Percentiles rank a stretch among this genome's conserved stretches.
phyloP scores from a whole-genome alignment of 2,888 invertebrate genomes.

The Sminthurinus aureus region DNA sequence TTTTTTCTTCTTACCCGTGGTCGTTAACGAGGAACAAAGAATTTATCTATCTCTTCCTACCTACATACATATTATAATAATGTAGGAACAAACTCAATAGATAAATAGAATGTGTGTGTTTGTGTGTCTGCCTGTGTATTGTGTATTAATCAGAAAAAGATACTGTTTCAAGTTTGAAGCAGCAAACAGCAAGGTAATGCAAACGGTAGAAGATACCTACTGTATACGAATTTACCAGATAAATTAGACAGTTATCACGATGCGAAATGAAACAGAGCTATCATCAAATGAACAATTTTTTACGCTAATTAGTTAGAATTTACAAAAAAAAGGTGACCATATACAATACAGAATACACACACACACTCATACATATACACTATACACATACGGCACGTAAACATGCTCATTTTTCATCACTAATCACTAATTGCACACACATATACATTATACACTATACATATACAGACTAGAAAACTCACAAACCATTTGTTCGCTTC shows the following conservation, averaged over 20 bases:
- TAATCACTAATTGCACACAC: slow-evolving; percentile 26
- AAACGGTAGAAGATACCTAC: neutral
- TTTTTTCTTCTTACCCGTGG: neutral
- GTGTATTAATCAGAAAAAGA: no score
- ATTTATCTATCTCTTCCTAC: no score
- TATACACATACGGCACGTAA: neutral
- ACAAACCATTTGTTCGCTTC: slow-evolving; percentile 27
- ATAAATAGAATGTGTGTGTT: no score
- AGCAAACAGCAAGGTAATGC: no score
- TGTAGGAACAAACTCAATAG: no score
- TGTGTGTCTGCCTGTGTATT: no score
- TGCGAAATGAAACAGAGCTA: slow-evolving; percentile 51
- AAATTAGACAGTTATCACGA: slow-evolving; percentile 53
- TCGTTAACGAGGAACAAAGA: no score
- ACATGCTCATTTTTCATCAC: slow-evolving; percentile 26
- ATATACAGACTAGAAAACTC: slow-evolving; percentile 14
- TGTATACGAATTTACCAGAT: slow-evolving; percentile 29
- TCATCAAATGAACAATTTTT: slow-evolving; percentile 52
- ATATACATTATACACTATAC: no score
- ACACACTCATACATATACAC: no score
- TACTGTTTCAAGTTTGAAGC: no score
- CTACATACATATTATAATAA: no score
- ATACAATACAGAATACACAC: neutral
- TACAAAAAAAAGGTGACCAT: slow-evolving; percentile 22
- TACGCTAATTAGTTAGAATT: slow-evolving; percentile 48